Conservation (phyloP, 2,888 invertebrate genomes). For the Drosophila birchii region DNA sequence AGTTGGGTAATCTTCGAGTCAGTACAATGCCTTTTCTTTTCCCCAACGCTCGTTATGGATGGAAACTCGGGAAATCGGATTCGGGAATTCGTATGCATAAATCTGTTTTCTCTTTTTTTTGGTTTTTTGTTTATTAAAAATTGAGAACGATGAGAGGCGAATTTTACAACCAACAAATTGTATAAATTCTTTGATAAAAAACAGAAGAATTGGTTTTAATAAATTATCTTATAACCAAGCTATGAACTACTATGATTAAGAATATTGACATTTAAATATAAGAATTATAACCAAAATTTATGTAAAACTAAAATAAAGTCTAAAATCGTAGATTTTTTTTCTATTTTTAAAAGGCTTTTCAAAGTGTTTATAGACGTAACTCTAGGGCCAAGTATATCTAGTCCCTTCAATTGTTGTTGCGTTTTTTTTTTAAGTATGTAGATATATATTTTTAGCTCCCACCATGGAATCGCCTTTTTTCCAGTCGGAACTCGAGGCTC, state of each 20-base stretch:
- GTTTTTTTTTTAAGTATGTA: not conserved
- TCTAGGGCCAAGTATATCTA: conserved; percentile 1
- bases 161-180: too few relatives aligned
- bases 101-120: not conserved
- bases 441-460: conserved; percentile 9
- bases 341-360: not conserved
- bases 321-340: not conserved
- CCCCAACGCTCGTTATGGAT: conserved; percentile 18
- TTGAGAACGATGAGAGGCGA: not conserved
- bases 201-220: too few relatives aligned
- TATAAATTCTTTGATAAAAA: not conserved
- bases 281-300: not conserved
- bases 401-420: conserved; percentile 2
- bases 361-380: too few relatives aligned
- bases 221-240: not conserved
- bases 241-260: not conserved
- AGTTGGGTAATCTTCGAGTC: conserved; percentile 25
- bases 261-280: not conserved
- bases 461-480: conserved; percentile 5
- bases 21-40: not conserved
- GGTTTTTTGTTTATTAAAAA: not conserved
- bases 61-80: conserved; percentile 3
- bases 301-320: too few relatives aligned
- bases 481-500: conserved; percentile 31
- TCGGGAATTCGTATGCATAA: not conserved